Conservation (phyloP, 2,797 vertebrate species). For the Cyprinodon diabolis region DNA sequence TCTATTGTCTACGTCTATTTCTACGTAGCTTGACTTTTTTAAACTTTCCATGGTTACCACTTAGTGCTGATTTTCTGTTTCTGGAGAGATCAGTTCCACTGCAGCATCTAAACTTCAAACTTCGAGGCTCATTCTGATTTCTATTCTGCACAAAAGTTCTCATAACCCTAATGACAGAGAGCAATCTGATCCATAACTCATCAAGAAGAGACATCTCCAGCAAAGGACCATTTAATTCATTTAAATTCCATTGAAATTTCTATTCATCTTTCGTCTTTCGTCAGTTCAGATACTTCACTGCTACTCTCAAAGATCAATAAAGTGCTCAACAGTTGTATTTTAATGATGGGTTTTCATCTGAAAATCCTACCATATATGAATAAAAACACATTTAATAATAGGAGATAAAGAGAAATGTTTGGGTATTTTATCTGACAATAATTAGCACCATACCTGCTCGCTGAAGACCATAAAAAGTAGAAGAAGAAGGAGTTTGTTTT, state of each 20-base stretch:
- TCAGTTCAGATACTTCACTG: background rate
- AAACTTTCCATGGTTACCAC: background rate
- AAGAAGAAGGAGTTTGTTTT: constrained; percentile 37
- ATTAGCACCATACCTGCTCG: constrained; percentile 64
- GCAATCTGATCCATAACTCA: constrained; percentile 8
- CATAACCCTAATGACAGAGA: constrained; percentile 16
- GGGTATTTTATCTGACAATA: background rate
- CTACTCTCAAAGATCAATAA: background rate
- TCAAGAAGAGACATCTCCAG: background rate
- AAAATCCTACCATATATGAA: background rate
- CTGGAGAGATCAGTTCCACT: background rate
- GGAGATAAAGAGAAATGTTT: background rate
- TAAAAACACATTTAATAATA: background rate
- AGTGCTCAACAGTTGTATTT: background rate
- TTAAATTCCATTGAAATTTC: too few species aligned
- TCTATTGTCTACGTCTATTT: too few species aligned
- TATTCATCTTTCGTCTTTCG: background rate
- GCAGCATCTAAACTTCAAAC: constrained; percentile 13
- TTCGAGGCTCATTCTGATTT: background rate
- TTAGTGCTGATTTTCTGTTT: constrained; percentile 22
- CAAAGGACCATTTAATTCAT: background rate
- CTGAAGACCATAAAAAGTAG: constrained; percentile 45
- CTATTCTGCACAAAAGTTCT: constrained; percentile 16
- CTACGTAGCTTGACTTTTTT: too few species aligned
- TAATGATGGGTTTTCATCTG: background rate